Evolutionary conservation across 1,140 invertebrate genomes (phyloP).

Genomic region (Phortica variegata): DNA sequence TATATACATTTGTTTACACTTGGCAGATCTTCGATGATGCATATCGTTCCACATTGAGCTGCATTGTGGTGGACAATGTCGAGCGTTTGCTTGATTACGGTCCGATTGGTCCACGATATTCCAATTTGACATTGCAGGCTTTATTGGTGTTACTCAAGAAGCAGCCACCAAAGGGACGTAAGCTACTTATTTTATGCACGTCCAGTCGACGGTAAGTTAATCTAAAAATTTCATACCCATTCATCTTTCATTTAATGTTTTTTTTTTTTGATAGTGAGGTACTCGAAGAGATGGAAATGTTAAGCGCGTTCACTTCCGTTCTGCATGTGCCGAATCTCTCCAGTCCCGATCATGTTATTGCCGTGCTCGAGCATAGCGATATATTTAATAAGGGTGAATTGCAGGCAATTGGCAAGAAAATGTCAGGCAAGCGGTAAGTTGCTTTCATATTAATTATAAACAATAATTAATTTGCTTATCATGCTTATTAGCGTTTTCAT

Average conservation of each 20-base stretch:
- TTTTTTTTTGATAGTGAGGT: slow-evolving; percentile 69
- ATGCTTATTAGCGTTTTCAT: slow-evolving; percentile 76
- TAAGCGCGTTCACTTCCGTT: slow-evolving; percentile 85
- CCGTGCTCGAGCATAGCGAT: slow-evolving; percentile 83
- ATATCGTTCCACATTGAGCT: slow-evolving; percentile 93
- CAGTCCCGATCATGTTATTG: slow-evolving; percentile 78
- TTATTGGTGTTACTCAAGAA: slow-evolving; percentile 93
- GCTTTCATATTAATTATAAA: not conserved
- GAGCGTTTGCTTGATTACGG: slow-evolving; percentile 97
- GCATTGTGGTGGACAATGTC: slow-evolving; percentile 97
- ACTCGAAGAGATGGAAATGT: slow-evolving; percentile 91
- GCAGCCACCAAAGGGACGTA: slow-evolving; percentile 87
- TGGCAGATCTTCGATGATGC: slow-evolving; percentile 90
- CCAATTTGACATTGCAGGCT: slow-evolving; percentile 94
- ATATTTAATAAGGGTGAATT: slow-evolving; percentile 80
- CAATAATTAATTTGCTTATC: not conserved
- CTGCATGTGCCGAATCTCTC: slow-evolving; percentile 91
- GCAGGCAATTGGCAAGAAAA: slow-evolving; percentile 71
- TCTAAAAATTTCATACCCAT: too few relatives aligned
- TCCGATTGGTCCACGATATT: slow-evolving; percentile 95
- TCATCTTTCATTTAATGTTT: not conserved
- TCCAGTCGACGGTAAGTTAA: slow-evolving; percentile 75
- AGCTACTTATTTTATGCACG: slow-evolving; percentile 89
- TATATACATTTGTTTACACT: not conserved
- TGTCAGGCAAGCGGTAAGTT: slow-evolving; percentile 73